A percentile compares a stretch with the other conserved stretches of the same genome.
Evolutionary conservation across 2,888 invertebrate genomes (phyloP).

Genomic region (Agonopterix arenella): DNA sequence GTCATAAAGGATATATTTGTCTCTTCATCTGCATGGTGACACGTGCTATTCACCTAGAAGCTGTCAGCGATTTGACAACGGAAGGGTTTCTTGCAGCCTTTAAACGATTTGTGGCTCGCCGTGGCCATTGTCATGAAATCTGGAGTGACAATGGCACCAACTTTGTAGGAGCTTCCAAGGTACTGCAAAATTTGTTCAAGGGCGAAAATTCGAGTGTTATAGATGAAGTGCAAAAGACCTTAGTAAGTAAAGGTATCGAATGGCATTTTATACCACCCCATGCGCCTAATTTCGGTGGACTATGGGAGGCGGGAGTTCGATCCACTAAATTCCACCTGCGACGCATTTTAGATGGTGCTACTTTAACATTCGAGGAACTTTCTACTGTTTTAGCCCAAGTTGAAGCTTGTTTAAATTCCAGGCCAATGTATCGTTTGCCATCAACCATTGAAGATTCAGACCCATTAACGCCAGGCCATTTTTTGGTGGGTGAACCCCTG

Average conservation of each 20-base stretch:
- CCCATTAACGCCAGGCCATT: slow-evolving; percentile 8
- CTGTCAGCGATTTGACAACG: slow-evolving; percentile 8
- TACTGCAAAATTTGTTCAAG: slow-evolving; percentile 3
- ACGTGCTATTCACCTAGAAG: slow-evolving; percentile 12
- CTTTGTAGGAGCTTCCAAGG: slow-evolving; percentile 11
- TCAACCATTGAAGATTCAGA: slow-evolving; percentile 1
- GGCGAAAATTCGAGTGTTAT: not conserved
- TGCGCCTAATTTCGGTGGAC: slow-evolving; percentile 14
- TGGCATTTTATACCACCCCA: slow-evolving; percentile 18
- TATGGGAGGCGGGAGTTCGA: slow-evolving; percentile 13
- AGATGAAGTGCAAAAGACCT: not conserved
- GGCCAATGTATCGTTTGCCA: slow-evolving; percentile 2
- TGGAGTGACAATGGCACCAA: slow-evolving; percentile 14
- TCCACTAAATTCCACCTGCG: slow-evolving; percentile 13
- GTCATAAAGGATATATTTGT: slow-evolving; percentile 8
- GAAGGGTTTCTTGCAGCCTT: slow-evolving; percentile 11
- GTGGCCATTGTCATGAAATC: slow-evolving; percentile 12
- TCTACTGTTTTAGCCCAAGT: slow-evolving; percentile 6
- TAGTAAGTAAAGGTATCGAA: slow-evolving; percentile 4
- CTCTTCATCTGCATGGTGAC: slow-evolving; percentile 11
- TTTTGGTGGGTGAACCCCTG: slow-evolving; percentile 1
- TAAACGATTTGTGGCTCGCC: slow-evolving; percentile 11
- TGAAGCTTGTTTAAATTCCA: slow-evolving; percentile 6
- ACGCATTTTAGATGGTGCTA: not conserved
- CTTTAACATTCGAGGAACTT: slow-evolving; percentile 9